phyloP scores from a whole-genome alignment of 2,888 invertebrate species.

The Synanthedon myopaeformis region DNA sequence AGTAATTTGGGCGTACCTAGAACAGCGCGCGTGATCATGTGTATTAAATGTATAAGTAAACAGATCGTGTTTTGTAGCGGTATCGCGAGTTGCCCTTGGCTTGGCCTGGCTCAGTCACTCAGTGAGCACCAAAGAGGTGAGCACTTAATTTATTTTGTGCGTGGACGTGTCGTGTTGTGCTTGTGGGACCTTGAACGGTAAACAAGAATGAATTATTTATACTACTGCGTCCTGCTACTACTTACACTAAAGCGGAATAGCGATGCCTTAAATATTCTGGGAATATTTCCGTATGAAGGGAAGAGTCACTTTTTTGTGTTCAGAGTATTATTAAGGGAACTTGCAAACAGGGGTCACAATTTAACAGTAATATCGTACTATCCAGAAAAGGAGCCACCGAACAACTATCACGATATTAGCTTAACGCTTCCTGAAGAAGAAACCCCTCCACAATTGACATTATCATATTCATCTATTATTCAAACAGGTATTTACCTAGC shows the following conservation, averaged over 20 bases:
- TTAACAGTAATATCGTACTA: constrained; percentile 77
- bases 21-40: too few relatives aligned
- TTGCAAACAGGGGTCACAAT: constrained; percentile 74
- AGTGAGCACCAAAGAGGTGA: too few relatives aligned
- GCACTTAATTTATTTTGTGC: not conserved
- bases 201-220: not conserved
- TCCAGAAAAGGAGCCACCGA: constrained; percentile 51
- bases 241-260: constrained; percentile 17
- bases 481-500: constrained; percentile 20
- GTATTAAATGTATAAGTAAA: too few relatives aligned
- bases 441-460: constrained; percentile 24
- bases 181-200: not conserved
- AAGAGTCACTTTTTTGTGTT: constrained; percentile 79
- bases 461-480: constrained; percentile 26
- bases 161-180: not conserved
- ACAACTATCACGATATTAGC: constrained; percentile 72
- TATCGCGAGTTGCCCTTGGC: too few relatives aligned
- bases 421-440: constrained; percentile 34
- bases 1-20: too few relatives aligned
- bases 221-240: constrained; percentile 8
- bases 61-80: too few relatives aligned
- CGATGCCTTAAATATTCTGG: constrained; percentile 64
- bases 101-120: too few relatives aligned
- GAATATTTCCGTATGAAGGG: constrained; percentile 75
- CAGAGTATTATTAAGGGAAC: constrained; percentile 67